Evolutionary conservation across 2,113 vertebrate species (phyloP), one percentile per base, ranked within the genome.

Genomic region (Poeciliopsis occidentalis): DNA sequence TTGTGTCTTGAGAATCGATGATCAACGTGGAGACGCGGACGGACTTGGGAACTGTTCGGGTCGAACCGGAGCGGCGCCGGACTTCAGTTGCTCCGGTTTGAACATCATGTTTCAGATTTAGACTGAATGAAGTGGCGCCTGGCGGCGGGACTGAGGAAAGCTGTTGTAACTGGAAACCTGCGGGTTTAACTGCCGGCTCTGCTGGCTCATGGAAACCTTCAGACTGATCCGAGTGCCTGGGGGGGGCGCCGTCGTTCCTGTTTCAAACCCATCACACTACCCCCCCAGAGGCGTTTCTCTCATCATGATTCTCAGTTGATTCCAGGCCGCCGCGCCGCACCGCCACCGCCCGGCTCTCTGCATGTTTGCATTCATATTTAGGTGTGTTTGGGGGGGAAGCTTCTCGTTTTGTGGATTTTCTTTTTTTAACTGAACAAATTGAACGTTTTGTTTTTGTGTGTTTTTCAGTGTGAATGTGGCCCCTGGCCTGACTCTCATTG

Each of bases 341-440:
- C 4, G 76, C 17, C 17, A 7, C 22, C 29, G 44, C 44, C 6
- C 41, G 13, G 15, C 66, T 75, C 73, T 71, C 63, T 66, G 83
- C 12, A 75, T 83, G 84, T 87, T 74, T 85, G 83, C 74, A 29
- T 75, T 81, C 69, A 85, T 71, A 65, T 85, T 89, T 85, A 77
- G 87, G 84, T 85, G 88, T 77, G 3, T 44, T 4, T 3, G 31
- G 84, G 85, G 78, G 51, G 71, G 81, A 85, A 80, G 80, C 82
- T 68, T 65, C 4, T 81, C 80, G 64, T 29, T 71, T 81, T 83
- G 72, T 80, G 65, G 73, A 85, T 67, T 75, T 70, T 80, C 83
- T 75, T 71, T 71, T 82, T 79, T 76, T 76, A 82, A 79, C 80
- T 88, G 89, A 91, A 91, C 92, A 93, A 91, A 91, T 88, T 78